These are phyloP conservation scores for Sapajus apella DNA, from an alignment of 2,113 vertebrate species.

Conservation along the genomic window DNA sequence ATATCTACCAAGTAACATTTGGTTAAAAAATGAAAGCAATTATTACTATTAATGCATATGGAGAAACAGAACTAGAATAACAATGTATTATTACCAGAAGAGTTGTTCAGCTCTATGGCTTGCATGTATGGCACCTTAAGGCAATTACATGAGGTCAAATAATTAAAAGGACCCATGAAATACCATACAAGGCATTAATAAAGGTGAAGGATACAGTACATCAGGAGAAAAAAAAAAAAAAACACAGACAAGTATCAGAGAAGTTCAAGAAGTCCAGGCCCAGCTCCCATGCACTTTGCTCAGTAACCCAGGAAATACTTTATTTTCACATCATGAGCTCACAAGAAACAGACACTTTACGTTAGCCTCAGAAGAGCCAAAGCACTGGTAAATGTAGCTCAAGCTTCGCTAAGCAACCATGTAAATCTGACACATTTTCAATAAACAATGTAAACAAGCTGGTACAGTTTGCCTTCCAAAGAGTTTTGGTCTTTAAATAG, in stretches of 20 bases:
- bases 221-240: background rate
- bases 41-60: background rate
- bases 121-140: background rate
- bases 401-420: background rate
- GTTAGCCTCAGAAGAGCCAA: background rate
- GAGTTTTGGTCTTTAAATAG: background rate
- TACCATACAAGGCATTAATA: background rate
- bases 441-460: background rate
- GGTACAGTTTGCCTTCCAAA: background rate
- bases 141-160: background rate
- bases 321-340: background rate
- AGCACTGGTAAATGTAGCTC: background rate
- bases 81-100: background rate
- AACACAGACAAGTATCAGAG: background rate
- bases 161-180: background rate
- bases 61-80: background rate
- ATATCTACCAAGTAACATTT: background rate
- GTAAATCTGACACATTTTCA: background rate
- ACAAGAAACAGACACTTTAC: background rate
- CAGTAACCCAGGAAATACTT: background rate
- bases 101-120: background rate
- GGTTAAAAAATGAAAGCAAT: background rate
- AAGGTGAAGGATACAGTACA: background rate
- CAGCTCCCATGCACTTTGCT: background rate
- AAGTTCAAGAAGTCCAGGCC: background rate